A percentile compares a stretch with the other conserved stretches of the same genome.
phyloP scores from a whole-genome alignment of 2,888 invertebrate species.

The Idaea biselata region DNA sequence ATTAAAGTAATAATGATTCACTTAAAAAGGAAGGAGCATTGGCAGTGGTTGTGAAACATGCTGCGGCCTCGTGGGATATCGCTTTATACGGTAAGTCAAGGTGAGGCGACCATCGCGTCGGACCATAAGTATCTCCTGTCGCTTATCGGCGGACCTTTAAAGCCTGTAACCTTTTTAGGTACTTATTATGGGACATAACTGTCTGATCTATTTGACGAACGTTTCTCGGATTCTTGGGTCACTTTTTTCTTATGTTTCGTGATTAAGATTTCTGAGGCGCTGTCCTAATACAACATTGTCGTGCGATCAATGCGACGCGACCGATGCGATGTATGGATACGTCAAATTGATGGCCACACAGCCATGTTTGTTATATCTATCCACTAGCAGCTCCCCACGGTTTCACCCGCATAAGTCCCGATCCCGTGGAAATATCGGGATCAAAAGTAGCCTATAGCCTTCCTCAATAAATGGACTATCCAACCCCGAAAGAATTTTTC shows the following conservation, averaged over 20 bases:
- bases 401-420: too few species aligned
- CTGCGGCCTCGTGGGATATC: slow-evolving; percentile 68
- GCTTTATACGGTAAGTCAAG: slow-evolving; percentile 69
- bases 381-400: too few species aligned
- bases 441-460: too few species aligned
- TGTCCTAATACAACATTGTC: too few species aligned
- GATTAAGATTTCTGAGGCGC: too few species aligned
- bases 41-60: slow-evolving; percentile 55
- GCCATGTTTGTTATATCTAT: too few species aligned
- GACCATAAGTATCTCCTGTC: slow-evolving; percentile 54
- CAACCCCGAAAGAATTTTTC: too few species aligned
- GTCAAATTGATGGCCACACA: too few species aligned
- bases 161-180: slow-evolving; percentile 32
- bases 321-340: too few species aligned
- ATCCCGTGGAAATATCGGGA: too few species aligned
- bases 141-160: slow-evolving; percentile 35
- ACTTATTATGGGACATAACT: slow-evolving; percentile 23
- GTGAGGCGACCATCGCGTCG: slow-evolving; percentile 62
- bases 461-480: too few species aligned
- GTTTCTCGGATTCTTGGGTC: slow-evolving; percentile 7
- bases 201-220: slow-evolving; percentile 18
- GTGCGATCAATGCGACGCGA: too few species aligned
- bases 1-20: slow-evolving; percentile 46
- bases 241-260: neutral
- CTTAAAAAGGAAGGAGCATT: slow-evolving; percentile 54